phyloP scores from a whole-genome alignment of 2,888 invertebrate species.

The Nematopogon swammerdamellus region DNA sequence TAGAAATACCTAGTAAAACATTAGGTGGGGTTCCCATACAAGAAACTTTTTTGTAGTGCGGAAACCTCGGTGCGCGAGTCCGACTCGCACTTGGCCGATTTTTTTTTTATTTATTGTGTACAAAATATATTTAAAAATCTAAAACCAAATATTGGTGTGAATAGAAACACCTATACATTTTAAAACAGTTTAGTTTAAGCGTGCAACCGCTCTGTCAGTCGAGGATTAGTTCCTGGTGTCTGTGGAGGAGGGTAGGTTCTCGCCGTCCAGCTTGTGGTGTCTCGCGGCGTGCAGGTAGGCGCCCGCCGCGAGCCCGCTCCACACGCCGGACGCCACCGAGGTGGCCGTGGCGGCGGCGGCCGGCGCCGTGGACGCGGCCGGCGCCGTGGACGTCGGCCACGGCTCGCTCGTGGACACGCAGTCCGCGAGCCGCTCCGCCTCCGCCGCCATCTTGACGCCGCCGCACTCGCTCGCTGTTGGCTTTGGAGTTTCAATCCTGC shows the following conservation, averaged over 20 bases:
- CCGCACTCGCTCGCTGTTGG: slow-evolving; percentile 40
- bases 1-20: too few relatives aligned
- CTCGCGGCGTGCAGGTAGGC: slow-evolving; percentile 39
- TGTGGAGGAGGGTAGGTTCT: slow-evolving; percentile 47
- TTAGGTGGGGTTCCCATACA: too few relatives aligned
- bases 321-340: slow-evolving; percentile 23
- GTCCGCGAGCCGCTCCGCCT: slow-evolving; percentile 33
- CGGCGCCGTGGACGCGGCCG: slow-evolving; percentile 18
- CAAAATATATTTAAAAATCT: too few relatives aligned
- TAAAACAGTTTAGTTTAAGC: too few relatives aligned
- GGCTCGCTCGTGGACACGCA: slow-evolving; percentile 45
- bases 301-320: slow-evolving; percentile 38
- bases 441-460: slow-evolving; percentile 19
- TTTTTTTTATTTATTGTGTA: too few relatives aligned
- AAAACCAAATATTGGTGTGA: too few relatives aligned
- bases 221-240: slow-evolving; percentile 53
- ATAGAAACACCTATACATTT: too few relatives aligned
- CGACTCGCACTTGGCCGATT: too few relatives aligned
- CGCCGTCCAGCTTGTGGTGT: slow-evolving; percentile 42
- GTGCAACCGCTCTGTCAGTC: too few relatives aligned
- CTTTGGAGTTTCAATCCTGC: slow-evolving; percentile 48
- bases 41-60: too few relatives aligned
- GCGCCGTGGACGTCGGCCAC: slow-evolving; percentile 24
- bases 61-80: too few relatives aligned
- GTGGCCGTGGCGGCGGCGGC: slow-evolving; percentile 16